Percentiles rank a stretch among this genome's conserved stretches.
phyloP scores from a whole-genome alignment of 2,888 invertebrate genomes.

The Caenorhabditis auriculariae region DNA sequence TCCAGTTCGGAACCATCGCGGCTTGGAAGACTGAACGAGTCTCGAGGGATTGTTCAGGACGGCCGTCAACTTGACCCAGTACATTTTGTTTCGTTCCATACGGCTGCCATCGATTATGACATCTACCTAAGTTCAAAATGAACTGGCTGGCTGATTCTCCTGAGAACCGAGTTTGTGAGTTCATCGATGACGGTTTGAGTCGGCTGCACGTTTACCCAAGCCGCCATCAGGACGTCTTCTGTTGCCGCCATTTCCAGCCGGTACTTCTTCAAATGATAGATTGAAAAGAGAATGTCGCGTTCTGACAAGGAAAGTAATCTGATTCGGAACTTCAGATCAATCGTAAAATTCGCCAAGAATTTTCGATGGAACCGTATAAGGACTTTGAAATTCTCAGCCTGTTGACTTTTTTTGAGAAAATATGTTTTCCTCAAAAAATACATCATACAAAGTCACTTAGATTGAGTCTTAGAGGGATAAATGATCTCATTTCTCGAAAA shows the following conservation, averaged over 20 bases:
- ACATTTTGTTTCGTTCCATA: slow-evolving; percentile 27
- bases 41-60: slow-evolving; percentile 27
- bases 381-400: too few relatives aligned
- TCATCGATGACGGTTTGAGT: slow-evolving; percentile 16
- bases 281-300: too few relatives aligned
- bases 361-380: too few relatives aligned
- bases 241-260: slow-evolving; percentile 32
- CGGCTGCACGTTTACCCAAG: slow-evolving; percentile 25
- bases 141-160: background rate
- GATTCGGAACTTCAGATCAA: too few relatives aligned
- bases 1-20: slow-evolving; percentile 37
- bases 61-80: slow-evolving; percentile 42
- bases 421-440: too few relatives aligned
- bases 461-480: too few relatives aligned
- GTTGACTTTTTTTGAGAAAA: too few relatives aligned
- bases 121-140: slow-evolving; percentile 18
- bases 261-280: slow-evolving; percentile 30
- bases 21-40: slow-evolving; percentile 40
- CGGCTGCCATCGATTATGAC: slow-evolving; percentile 28
- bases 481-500: too few relatives aligned
- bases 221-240: slow-evolving; percentile 29
- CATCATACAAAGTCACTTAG: too few relatives aligned
- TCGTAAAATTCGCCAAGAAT: too few relatives aligned
- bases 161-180: slow-evolving; percentile 2
- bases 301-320: too few relatives aligned